Base-by-base conservation (phyloP, 2,113 vertebrate genomes). In the Salminus brasiliensis region DNA sequence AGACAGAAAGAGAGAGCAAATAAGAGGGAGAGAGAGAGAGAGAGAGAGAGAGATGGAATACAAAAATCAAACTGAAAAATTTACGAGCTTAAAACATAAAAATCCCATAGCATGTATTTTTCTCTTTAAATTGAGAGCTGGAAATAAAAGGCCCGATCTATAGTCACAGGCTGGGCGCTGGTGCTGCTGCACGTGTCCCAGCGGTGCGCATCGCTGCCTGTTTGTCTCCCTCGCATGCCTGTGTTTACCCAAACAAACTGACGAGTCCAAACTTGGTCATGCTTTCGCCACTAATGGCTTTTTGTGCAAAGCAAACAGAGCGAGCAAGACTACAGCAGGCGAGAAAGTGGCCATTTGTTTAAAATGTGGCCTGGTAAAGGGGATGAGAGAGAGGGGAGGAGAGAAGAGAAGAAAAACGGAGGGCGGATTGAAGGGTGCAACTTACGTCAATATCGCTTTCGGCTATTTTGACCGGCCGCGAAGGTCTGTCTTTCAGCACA, bases 401-500 rank as follows among this genome's bases (percentile, higher is more conserved):
- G 2, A 18, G 72, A 43, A n/a, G 77, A 71, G 76, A 77, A 75
- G 85, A 15, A 85, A 74, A 83, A 87, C 79, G 66, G 69, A 69
- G 47, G 78, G 84, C 32, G 43, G 29, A 15, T 15, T 78, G 79
- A 66, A 70, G 57, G 39, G 83, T 21, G 71, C 27, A 71, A 97
- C 97, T 97, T 88, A 99, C 97, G 74, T 99, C 97, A 72, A 92
- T 94, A 86, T 98, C 96, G 81, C 97, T 99, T 88, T 99, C 97
- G 7, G 96, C 97, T 73, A 99, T 95, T 93, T 95, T 97, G 88
- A 99, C 93, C 7, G 97, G 97, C 89, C 94, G 95, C 25, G 92
- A 84, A 71, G 93, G 90, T 91, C 95, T 93, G 41, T 96, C 95
- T 88, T 93, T 96, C 43, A 96, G 83, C 0, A 87, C 87, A 84